Conservation (phyloP, 2,113 vertebrate genomes). For the Sinocyclocheilus rhinocerous region DNA sequence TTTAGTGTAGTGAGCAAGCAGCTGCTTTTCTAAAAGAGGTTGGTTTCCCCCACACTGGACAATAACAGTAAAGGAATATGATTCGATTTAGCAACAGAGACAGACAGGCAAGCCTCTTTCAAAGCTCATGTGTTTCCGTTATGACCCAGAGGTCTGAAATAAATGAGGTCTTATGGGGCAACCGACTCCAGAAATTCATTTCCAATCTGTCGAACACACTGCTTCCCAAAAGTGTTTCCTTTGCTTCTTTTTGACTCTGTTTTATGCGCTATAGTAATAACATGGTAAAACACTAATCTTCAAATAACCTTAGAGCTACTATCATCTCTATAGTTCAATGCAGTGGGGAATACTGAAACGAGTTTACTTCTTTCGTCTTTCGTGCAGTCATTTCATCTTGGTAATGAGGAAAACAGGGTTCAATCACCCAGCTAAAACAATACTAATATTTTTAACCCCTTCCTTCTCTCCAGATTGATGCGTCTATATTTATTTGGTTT, state of each 20-base stretch:
- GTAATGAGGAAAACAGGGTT: background rate
- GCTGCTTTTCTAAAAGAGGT: background rate
- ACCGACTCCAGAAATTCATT: slow-evolving; percentile 7
- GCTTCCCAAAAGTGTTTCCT: background rate
- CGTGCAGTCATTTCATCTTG: background rate
- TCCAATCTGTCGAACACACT: background rate
- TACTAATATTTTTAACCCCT: background rate
- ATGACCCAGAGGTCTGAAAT: slow-evolving; percentile 26
- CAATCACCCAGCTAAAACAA: background rate
- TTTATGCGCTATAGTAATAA: background rate
- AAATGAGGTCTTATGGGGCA: slow-evolving; percentile 29
- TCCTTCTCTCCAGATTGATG: background rate
- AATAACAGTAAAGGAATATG: background rate
- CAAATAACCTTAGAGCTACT: background rate
- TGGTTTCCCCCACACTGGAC: background rate
- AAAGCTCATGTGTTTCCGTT: slow-evolving; percentile 2
- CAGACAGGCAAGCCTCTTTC: slow-evolving; percentile 16
- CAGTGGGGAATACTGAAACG: background rate
- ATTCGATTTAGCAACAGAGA: background rate
- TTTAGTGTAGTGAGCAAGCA: background rate
- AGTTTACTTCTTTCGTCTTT: background rate
- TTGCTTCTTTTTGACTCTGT: background rate
- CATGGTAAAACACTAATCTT: background rate
- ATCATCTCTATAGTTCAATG: background rate
- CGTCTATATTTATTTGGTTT: background rate